Evolutionary conservation across 1,140 invertebrate species (phyloP), one percentile per base, ranked within the genome.

Genomic region (Daktulosphaira vitifoliae): DNA sequence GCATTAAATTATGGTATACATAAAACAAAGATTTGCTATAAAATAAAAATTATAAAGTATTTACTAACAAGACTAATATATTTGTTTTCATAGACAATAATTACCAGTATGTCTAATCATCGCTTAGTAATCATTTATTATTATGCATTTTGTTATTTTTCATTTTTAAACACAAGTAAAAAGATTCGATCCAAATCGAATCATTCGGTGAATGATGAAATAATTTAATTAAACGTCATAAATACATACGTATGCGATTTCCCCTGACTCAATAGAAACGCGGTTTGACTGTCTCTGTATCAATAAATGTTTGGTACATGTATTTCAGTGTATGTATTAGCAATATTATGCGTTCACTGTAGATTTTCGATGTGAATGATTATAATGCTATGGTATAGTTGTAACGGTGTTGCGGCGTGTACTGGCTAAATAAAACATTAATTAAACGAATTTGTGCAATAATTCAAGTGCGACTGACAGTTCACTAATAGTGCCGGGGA

Each of bases 401-500:
- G 29, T 33, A 11, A 6, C 5, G 5, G 54, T 59, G 54, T 26
- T 44, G 54, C 56, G 56, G 56, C 56, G 16, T 48, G 56, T 62
- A 38, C 56, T 39, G 42, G 25, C 56, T 48, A 62, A 62, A 62
- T 48, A 62, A 46, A 62, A 62, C 56, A 48, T 62, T 62, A 62
- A 62, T 62, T 62, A 62, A 62, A 62, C 56, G 56, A 62, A 62
- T 62, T 62, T 48, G 44, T 39, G 56, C 56, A 29, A 62, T 62
- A 62, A 62, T 62, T 62, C 56, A 62, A 62, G 56, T 62, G 56
- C 56, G 56, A 62, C 56, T 62, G 56, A 62, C 56, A 62, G 56
- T 62, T 62, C 56, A 62, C 56, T 62, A 62, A 62, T 62, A 62
- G 56, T 33, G 56, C 42, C 56, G 42, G 56, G 56, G 23, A 59